phyloP scores from a whole-genome alignment of 2,888 invertebrate genomes.

The Ditylenchus weischeri region DNA sequence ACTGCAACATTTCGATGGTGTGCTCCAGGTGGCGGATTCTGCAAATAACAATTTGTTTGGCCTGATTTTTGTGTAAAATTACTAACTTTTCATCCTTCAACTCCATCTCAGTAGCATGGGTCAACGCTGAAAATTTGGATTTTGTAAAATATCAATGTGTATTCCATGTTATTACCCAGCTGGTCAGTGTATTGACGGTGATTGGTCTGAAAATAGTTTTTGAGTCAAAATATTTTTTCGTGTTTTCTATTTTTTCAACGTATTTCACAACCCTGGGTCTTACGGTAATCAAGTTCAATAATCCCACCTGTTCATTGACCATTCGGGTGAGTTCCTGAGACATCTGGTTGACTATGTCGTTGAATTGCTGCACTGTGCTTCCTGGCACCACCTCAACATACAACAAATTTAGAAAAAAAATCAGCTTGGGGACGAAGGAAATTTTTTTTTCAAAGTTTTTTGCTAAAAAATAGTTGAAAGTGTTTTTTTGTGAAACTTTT shows the following conservation, averaged over 20 bases:
- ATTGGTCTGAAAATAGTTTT: too few species aligned
- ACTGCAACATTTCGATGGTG: slow-evolving; percentile 22
- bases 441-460: background rate
- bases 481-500: background rate
- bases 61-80: background rate
- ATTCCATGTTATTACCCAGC: slow-evolving; percentile 8
- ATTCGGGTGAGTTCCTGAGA: slow-evolving; percentile 27
- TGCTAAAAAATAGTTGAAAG: background rate
- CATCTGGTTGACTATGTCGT: slow-evolving; percentile 24
- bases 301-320: slow-evolving; percentile 15
- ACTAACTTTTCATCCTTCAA: slow-evolving; percentile 27
- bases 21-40: slow-evolving; percentile 28
- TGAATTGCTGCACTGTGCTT: slow-evolving; percentile 29
- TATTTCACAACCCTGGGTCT: too few species aligned
- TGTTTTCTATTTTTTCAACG: too few species aligned
- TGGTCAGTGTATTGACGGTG: slow-evolving; percentile 30
- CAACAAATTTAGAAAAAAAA: slow-evolving; percentile 19
- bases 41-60: slow-evolving; percentile 6
- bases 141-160: too few species aligned
- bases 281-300: background rate
- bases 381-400: slow-evolving; percentile 24
- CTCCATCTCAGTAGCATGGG: slow-evolving; percentile 29
- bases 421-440: background rate
- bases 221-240: too few species aligned
- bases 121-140: too few species aligned